Conservation (phyloP, 2,113 vertebrate species). For the Suricata suricatta region DNA sequence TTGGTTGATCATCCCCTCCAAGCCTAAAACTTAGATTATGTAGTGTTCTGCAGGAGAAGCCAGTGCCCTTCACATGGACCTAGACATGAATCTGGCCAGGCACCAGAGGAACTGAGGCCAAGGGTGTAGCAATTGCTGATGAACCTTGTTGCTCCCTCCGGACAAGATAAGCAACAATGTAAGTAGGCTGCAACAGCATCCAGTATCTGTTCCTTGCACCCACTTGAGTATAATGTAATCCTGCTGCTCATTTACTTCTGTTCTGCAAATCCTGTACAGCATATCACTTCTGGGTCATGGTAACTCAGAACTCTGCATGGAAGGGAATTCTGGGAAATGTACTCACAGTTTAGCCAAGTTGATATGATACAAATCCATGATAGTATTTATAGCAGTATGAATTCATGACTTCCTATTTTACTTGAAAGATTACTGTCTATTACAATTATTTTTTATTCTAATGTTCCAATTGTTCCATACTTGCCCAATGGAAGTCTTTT, state of each 20-base stretch:
- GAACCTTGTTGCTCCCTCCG: not conserved
- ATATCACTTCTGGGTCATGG: not conserved
- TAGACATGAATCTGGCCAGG: not conserved
- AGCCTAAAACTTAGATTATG: not conserved
- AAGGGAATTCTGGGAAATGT: not conserved
- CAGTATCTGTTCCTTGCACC: not conserved
- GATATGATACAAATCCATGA: not conserved
- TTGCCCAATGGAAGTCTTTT: not conserved
- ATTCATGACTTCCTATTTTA: not conserved
- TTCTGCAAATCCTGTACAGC: not conserved
- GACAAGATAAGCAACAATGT: not conserved
- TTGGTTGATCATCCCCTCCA: not conserved
- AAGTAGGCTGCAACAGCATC: not conserved
- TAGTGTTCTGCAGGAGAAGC: not conserved
- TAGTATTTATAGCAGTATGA: not conserved
- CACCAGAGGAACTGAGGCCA: not conserved
- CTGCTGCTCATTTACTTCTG: not conserved
- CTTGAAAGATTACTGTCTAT: not conserved
- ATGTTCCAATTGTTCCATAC: not conserved
- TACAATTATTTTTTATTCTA: not conserved
- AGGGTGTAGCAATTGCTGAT: not conserved
- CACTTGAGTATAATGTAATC: not conserved
- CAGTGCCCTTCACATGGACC: not conserved
- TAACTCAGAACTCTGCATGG: not conserved
- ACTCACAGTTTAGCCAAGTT: not conserved